phyloP scores from a whole-genome alignment of 1,140 invertebrate species.

The Pseudomyrmex dendroicus region DNA sequence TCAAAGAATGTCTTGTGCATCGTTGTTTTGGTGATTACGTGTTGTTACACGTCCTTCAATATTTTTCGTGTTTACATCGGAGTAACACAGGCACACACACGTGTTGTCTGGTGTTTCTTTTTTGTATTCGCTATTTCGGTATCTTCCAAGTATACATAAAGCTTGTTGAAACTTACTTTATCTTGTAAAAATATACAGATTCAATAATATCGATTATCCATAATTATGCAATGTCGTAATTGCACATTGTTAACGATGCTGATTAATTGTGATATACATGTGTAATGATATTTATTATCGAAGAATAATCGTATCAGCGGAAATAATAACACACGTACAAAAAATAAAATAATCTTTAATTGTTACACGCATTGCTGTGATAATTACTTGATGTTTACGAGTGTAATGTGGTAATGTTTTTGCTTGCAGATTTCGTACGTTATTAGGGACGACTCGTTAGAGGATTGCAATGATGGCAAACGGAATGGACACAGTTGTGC shows the following conservation, averaged over 20 bases:
- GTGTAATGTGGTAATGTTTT: slow-evolving; percentile 13
- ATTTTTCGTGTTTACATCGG: slow-evolving; percentile 64
- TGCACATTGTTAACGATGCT: no score
- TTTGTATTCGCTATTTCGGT: neutral
- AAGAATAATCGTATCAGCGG: neutral
- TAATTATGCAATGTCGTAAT: neutral
- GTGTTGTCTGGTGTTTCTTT: neutral
- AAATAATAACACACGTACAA: neutral
- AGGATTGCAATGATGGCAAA: slow-evolving; percentile 91
- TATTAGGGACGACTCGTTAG: slow-evolving; percentile 76
- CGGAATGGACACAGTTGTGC: slow-evolving; percentile 90
- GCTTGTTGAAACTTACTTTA: neutral
- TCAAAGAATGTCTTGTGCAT: slow-evolving; percentile 51
- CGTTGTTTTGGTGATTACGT: slow-evolving; percentile 48
- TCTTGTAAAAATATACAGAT: slow-evolving; percentile 8
- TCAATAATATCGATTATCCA: neutral
- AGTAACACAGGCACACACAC: no score
- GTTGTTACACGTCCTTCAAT: slow-evolving; percentile 68
- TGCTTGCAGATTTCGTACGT: slow-evolving; percentile 84
- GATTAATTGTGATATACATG: no score
- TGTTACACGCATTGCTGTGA: neutral
- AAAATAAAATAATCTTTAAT: neutral
- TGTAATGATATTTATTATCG: no score
- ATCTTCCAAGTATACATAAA: neutral
- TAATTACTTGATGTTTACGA: neutral